Evolutionary conservation across 1,140 invertebrate genomes (phyloP), one percentile per base, ranked within the genome.

Genomic region (Leptestheria dahalacensis): DNA sequence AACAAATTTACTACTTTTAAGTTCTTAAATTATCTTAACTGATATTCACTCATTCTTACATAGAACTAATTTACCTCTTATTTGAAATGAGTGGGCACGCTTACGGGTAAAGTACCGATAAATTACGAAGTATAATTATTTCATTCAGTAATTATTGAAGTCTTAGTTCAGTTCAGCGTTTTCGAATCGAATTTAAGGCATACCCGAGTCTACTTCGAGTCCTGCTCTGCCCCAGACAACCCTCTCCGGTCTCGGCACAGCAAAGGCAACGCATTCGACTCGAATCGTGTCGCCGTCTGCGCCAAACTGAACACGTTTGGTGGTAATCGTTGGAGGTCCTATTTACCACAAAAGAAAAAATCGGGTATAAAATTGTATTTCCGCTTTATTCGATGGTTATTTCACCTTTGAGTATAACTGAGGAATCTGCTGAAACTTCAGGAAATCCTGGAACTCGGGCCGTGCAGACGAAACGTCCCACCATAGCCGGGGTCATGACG

Each of bases 201-300:
- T 63, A 68, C 65, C 54, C 23, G 64, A 65, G 63, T 89, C 85
- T 55, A 92, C 84, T 69, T 88, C 82, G 64, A 79, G 81, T 50
- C 86, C 88, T 67, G 83, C 82, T 67, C 84, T 89, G n/a, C 79
- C 84, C 88, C 88, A 91, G 1, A 83, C 69, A n/a, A 95, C 84
- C 49, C 81, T 79, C 63, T 88, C 84, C 3, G 91, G 88, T 66
- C 83, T 83, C 18, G 92, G 92, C 60, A 96, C 84, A 20, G 90
- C 86, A 66, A 86, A 82, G 2, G 88, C 88, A 26, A 83, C 77
- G 71, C 93, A 97, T 74, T 94, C 89, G 12, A 96, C 79, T 69
- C 85, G 78, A 1, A 87, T 84, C 2, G 79, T 82, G 65, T 87
- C 86, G 0, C 86, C 85, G 64, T 82, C 79, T 2, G 82, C 77